These are phyloP conservation scores for Corythucha ciliata DNA, from an alignment of 2,888 invertebrate genomes.

Conservation along the genomic window DNA sequence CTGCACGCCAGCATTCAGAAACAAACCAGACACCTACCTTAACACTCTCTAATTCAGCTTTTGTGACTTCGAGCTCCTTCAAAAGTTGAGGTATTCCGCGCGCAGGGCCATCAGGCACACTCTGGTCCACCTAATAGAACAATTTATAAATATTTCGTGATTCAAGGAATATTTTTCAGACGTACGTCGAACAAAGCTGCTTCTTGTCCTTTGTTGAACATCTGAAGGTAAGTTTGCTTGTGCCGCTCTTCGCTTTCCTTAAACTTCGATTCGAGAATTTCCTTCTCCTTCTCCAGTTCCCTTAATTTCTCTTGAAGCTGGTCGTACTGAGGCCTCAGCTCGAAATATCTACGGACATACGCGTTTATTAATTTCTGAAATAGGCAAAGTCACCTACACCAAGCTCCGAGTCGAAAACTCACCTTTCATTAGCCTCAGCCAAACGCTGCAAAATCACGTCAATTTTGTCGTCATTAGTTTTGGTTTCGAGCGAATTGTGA, in stretches of 20 bases:
- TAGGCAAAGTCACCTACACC: background rate
- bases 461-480: conserved; percentile 38
- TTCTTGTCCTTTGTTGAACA: conserved; percentile 73
- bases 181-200: conserved; percentile 58
- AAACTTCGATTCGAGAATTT: conserved; percentile 31
- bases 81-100: conserved; percentile 51
- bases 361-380: conserved; percentile 4
- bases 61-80: conserved; percentile 72
- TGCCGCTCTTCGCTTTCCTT: conserved; percentile 51
- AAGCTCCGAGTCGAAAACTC: conserved; percentile 17
- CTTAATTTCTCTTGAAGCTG: conserved; percentile 32
- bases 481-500: background rate
- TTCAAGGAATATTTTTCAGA: background rate
- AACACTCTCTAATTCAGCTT: conserved; percentile 77
- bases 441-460: conserved; percentile 41
- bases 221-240: conserved; percentile 67
- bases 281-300: conserved; percentile 35
- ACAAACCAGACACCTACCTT: too few species aligned
- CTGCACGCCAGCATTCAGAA: too few species aligned
- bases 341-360: conserved; percentile 38
- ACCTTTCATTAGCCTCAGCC: conserved; percentile 42
- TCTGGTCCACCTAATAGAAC: conserved; percentile 18
- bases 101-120: conserved; percentile 23
- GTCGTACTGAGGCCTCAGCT: conserved; percentile 36
- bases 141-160: background rate